A percentile compares a stretch with the other conserved stretches of the same genome.
phyloP scores from a whole-genome alignment of 2,888 invertebrate genomes.

The Agrotis puta region DNA sequence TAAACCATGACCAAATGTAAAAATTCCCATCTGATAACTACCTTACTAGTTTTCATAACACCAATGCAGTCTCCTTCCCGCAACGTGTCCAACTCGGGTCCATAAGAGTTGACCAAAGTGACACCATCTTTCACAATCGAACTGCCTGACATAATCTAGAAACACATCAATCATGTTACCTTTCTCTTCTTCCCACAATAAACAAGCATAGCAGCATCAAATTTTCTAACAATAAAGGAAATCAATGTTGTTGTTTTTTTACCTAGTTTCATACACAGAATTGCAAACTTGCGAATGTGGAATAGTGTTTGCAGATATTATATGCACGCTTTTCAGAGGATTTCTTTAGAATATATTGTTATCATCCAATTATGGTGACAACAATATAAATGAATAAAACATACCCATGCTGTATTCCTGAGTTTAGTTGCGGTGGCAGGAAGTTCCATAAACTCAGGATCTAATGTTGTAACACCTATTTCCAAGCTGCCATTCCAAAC shows the following conservation, averaged over 20 bases:
- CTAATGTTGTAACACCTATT: conserved; percentile 97
- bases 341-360: too few relatives aligned
- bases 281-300: background rate
- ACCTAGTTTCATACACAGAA: background rate
- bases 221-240: conserved; percentile 2
- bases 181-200: conserved; percentile 7
- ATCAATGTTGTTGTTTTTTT: background rate
- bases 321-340: too few relatives aligned
- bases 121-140: conserved; percentile 96
- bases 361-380: too few relatives aligned
- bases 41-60: conserved; percentile 95
- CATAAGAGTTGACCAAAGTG: conserved; percentile 95
- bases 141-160: conserved; percentile 95
- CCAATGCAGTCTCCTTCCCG: conserved; percentile 96
- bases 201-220: background rate
- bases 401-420: conserved; percentile 95
- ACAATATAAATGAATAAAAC: conserved; percentile 17
- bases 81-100: conserved; percentile 95
- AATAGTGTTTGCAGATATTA: background rate
- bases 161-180: conserved; percentile 16
- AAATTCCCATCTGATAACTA: conserved; percentile 71
- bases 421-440: conserved; percentile 96
- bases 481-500: conserved; percentile 99
- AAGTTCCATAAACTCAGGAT: conserved; percentile 96
- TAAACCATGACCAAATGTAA: background rate